These are phyloP conservation scores for Sipha flava DNA, from an alignment of 1,140 invertebrate species.

Conservation along the genomic window DNA sequence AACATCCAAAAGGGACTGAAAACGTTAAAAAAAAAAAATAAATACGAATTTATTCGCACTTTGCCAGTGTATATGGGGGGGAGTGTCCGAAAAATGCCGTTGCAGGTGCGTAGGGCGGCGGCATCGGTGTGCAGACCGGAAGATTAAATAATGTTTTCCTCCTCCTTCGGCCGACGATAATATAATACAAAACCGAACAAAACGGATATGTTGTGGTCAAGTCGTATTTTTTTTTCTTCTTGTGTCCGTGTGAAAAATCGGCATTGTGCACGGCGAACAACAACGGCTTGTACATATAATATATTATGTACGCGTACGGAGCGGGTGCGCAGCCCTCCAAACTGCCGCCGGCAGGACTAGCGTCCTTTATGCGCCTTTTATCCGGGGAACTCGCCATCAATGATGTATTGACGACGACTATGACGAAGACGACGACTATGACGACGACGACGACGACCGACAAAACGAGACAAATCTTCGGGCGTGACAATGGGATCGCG, in stretches of 20 bases:
- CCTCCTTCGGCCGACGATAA: background rate
- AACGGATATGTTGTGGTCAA: constrained; percentile 22
- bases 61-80: too few relatives aligned
- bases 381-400: background rate
- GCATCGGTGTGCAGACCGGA: background rate
- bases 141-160: constrained; percentile 10
- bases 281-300: background rate
- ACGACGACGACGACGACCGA: too few relatives aligned
- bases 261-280: background rate
- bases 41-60: background rate
- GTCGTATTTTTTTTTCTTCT: constrained; percentile 16
- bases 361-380: too few relatives aligned
- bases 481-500: too few relatives aligned
- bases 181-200: background rate
- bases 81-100: background rate
- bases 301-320: too few relatives aligned
- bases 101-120: constrained; percentile 14
- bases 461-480: too few relatives aligned
- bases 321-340: too few relatives aligned
- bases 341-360: too few relatives aligned
- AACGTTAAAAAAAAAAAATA: background rate
- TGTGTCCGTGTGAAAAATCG: constrained; percentile 10
- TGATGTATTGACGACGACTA: constrained; percentile 27
- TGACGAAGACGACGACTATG: too few relatives aligned
- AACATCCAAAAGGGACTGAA: too few relatives aligned